phyloP scores from a whole-genome alignment of 1,140 invertebrate genomes.

The Gryon sp. region DNA sequence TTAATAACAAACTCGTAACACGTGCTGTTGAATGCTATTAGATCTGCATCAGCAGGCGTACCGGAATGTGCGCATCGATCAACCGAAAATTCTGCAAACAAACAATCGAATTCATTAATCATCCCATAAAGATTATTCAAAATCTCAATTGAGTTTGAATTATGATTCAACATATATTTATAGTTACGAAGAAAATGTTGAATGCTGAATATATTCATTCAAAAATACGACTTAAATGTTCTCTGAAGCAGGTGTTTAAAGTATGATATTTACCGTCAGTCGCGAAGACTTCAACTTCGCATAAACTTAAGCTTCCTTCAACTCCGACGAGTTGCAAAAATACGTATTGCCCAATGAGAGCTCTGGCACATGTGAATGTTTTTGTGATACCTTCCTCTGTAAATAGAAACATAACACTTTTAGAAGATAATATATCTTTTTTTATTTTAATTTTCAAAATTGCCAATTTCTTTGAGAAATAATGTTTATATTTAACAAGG shows the following conservation, averaged over 20 bases:
- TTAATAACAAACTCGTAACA: constrained; percentile 93
- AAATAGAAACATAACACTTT: constrained; percentile 51
- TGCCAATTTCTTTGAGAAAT: too few species aligned
- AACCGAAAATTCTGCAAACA: constrained; percentile 86
- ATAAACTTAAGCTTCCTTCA: constrained; percentile 92
- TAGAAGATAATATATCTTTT: constrained; percentile 37
- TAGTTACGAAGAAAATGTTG: too few species aligned
- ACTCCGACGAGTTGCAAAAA: constrained; percentile 94
- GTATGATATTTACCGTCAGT: constrained; percentile 86
- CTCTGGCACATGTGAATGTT: constrained; percentile 91
- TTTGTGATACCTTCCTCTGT: constrained; percentile 94
- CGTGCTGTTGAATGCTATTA: constrained; percentile 89
- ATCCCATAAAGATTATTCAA: constrained; percentile 9
- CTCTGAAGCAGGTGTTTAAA: background rate
- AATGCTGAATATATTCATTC: background rate
- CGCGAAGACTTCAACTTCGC: constrained; percentile 95
- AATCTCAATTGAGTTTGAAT: too few species aligned
- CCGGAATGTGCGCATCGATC: constrained; percentile 86
- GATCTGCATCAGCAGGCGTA: constrained; percentile 85
- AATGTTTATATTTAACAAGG: too few species aligned
- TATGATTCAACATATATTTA: too few species aligned
- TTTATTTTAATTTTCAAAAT: too few species aligned
- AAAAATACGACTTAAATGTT: background rate
- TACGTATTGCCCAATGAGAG: constrained; percentile 91
- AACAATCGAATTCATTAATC: constrained; percentile 24